Base-by-base conservation (phyloP, 2,888 invertebrate species). In the Melanophora roralis region DNA sequence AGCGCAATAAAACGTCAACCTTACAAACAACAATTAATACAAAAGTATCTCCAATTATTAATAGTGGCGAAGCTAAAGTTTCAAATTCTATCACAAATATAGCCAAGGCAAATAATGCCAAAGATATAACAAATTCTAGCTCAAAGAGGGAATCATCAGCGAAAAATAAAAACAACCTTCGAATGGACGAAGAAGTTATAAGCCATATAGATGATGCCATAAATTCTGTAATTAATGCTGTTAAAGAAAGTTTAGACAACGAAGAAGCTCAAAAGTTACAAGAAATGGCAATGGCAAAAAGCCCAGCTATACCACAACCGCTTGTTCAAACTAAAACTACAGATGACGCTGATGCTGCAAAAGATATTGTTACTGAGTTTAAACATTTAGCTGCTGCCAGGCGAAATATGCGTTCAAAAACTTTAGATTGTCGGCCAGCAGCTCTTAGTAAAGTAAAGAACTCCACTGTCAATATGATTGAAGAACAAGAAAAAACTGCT, bases 171-270 rank as follows among this genome's bases (percentile, higher is more conserved):
- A 40, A 36, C 0, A 43, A 62, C 16, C 80, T 83, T 2, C 86
- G 86, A 23, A 88, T 88, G 87, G 87, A 88, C 60, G 88, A 87
- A 65, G 86, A 86, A 64, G 86, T 88, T 36, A 88, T 87, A 47
- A 86, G 86, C 59, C 88, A 88, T 49, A 88, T 88, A 51, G 87
- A 88, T 51, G 88, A 88, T 82, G 88, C 88, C 60, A 88, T 88
- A 27, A 88, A 88, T 43, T 88, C 88, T 0, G 88, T 88, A 0
- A 86, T 88, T n/a, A 78, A 86, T 82, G 88, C 88, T 3, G 88
- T 86, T 1, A 86, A 86, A 49, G 87, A 82, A 8, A 85, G 85
- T 55, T 64, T 86, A 47, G 84, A 85, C 14, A 83, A 82, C 14
- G 85, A 86, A 14, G 84, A 84, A 71, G 78, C 75, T 12, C 47